Base-by-base conservation (phyloP, 2,797 vertebrate genomes). In the Myotis vivesi region DNA sequence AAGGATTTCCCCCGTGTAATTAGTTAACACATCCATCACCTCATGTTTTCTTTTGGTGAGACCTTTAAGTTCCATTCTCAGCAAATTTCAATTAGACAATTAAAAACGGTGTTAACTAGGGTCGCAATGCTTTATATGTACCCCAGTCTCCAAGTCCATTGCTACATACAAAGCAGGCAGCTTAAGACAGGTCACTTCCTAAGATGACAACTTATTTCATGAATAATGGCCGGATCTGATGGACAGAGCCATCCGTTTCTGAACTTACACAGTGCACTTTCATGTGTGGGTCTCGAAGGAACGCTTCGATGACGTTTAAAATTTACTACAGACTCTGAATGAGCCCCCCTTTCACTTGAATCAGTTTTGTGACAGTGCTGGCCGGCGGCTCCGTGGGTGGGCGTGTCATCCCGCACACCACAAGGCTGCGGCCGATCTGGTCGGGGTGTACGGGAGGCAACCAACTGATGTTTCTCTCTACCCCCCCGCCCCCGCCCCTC, bases 101-200 rank as follows among this genome's bases (percentile, higher is more conserved):
- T 4, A 9, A 28, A 25, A 0, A 5, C 9, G 25, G 17, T 7
- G 51, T 4, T 30, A 9, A n/a, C 44, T 9, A 20, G 4, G 59
- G 69, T 1, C 11, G 0, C 57, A 3, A 15, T 0, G 10, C 1
- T 12, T 13, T 0, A 9, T 0, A 0, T 1, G 55, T 7, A 2
- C 11, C 25, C 9, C 71, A 8, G 75, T 51, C 64, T 13, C 19
- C 49, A 66, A 9, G 36, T 5, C 36, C 9, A 9, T 0, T 3
- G 30, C 25, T 12, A 15, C 10, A 6, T 2, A 38, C 8, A 36
- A 9, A 53, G 57, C 49, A 49, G 55, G 41, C 9, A 4, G 57
- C 4, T 2, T 1, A 53, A 0, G 1, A n/a, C 8, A 1, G 28
- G 15, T 23, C 15, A 9, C 5, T 23, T 53, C 15, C 0, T 16